Evolutionary conservation across 2,888 invertebrate species (phyloP).

Genomic region (Drosophila pseudotakahashii): DNA sequence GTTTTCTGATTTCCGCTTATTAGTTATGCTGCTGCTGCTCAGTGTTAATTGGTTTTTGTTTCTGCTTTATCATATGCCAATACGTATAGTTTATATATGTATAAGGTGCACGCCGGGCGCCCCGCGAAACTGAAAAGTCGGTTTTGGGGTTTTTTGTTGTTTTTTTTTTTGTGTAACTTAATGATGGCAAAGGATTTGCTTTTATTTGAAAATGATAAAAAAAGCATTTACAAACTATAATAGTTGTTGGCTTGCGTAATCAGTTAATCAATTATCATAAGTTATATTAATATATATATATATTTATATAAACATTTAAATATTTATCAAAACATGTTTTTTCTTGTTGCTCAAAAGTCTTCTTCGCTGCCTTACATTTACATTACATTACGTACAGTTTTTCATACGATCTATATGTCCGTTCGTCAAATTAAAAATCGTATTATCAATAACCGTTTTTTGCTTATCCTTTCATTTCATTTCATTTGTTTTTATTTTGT

Average conservation of each 20-base stretch:
- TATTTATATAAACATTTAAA: slow-evolving; percentile 74
- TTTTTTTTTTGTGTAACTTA: slow-evolving; percentile 57
- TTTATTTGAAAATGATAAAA: slow-evolving; percentile 72
- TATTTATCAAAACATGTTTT: slow-evolving; percentile 81
- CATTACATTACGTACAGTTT: slow-evolving; percentile 45
- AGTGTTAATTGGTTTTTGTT: slow-evolving; percentile 34
- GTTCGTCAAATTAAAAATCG: slow-evolving; percentile 53
- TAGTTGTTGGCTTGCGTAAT: slow-evolving; percentile 79
- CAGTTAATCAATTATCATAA: slow-evolving; percentile 64
- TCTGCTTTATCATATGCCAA: slow-evolving; percentile 65
- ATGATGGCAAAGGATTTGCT: slow-evolving; percentile 75
- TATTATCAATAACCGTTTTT: slow-evolving; percentile 63
- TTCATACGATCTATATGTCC: slow-evolving; percentile 60
- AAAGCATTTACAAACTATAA: slow-evolving; percentile 80
- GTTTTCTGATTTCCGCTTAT: slow-evolving; percentile 49
- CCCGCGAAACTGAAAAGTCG: slow-evolving; percentile 64
- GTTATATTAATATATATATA: slow-evolving; percentile 58
- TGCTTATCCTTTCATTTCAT: slow-evolving; percentile 23
- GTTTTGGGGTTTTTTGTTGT: slow-evolving; percentile 33
- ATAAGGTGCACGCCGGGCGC: slow-evolving; percentile 44
- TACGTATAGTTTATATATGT: slow-evolving; percentile 63
- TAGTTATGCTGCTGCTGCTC: slow-evolving; percentile 40
- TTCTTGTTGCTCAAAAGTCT: slow-evolving; percentile 81
- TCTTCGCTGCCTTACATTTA: slow-evolving; percentile 75
- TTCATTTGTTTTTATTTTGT: slow-evolving; percentile 55